phyloP scores from a whole-genome alignment of 2,797 vertebrate species.

The Melanotaenia pygmaea region DNA sequence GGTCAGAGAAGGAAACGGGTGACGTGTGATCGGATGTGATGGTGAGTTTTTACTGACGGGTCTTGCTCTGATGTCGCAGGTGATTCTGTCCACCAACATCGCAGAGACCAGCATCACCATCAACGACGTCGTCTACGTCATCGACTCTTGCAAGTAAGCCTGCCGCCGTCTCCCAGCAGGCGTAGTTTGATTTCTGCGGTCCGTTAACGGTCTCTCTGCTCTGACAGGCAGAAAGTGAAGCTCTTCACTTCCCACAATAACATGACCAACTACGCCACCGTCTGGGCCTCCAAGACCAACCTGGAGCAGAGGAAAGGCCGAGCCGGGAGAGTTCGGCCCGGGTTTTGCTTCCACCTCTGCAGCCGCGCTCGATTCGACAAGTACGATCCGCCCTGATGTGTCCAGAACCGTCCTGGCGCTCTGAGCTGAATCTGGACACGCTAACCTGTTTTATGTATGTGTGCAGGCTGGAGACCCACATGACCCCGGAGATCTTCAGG shows the following conservation, averaged over 20 bases:
- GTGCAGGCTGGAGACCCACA: constrained; percentile 91
- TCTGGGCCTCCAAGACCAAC: constrained; percentile 98
- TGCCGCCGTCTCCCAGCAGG: too few relatives aligned
- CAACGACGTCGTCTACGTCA: constrained; percentile 96
- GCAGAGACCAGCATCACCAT: constrained; percentile 98
- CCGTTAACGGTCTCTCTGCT: neutral
- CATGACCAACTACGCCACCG: constrained; percentile 98
- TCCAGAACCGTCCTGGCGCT: too few relatives aligned
- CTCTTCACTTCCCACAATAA: constrained; percentile 98
- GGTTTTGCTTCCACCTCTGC: constrained; percentile 95
- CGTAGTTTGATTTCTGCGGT: neutral
- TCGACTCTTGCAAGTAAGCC: constrained; percentile 98
- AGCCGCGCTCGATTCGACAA: constrained; percentile 91
- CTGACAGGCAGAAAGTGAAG: constrained; percentile 93
- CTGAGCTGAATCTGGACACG: too few relatives aligned
- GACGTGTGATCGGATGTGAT: too few relatives aligned
- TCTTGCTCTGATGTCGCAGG: constrained; percentile 71
- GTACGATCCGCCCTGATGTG: constrained; percentile 49
- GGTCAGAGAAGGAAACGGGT: constrained; percentile 69
- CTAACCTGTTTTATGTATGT: neutral
- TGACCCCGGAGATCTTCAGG: constrained; percentile 96
- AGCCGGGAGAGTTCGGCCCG: constrained; percentile 89
- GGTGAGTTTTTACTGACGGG: too few relatives aligned
- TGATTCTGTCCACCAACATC: constrained; percentile 96
- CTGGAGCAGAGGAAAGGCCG: constrained; percentile 95